Evolutionary conservation across 2,888 invertebrate genomes (phyloP), one percentile per base, ranked within the genome.

Genomic region (Oscheius myriophilus): DNA sequence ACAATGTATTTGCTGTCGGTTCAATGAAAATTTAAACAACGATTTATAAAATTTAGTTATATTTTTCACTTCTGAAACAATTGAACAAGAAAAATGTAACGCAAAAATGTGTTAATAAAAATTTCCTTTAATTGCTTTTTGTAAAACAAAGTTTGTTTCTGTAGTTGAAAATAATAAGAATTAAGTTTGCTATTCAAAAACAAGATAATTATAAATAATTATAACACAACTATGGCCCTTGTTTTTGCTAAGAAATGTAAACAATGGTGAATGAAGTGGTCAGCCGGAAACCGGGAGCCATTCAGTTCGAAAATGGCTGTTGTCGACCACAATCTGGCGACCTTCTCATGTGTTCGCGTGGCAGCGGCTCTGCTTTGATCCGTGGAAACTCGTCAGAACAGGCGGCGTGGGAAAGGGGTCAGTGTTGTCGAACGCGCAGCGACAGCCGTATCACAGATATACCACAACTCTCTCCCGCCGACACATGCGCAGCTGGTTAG

Each of bases 281-380:
- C 63, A 69, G 49, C 58, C 57, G 55, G 59, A 58, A 69, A 69
- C 64, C 58, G 58, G 65, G 65, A 69, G 63, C 58, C 69, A 69
- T 69, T 69, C 65, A 65, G 64, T 69, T 58, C 63, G 59, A 65
- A 61, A 64, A 69, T 68, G 55, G 59, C 49, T 21, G 43, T 43
- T 49, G 46, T 68, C 52, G 62, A 57, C 57, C 63, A 67, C 71
- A 64, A 67, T 63, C 67, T 58, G 58, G 43, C 58, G 43, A 58
- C 45, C 58, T 58, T 58, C 58, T 58, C 57, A 33, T 33, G 33
- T 33, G 33, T 33, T 33, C 41, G 16, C 18, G 43, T 43, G 39
- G 39, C n/a, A 42, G 41, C 26, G 61, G 61, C 46, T n/a, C 26
- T 25, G 46, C 61, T 61, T 61, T 61, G 61, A 61, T 61, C 61